These are phyloP conservation scores for Selene dorsalis DNA, from an alignment of 2,797 vertebrate genomes.

Conservation along the genomic window DNA sequence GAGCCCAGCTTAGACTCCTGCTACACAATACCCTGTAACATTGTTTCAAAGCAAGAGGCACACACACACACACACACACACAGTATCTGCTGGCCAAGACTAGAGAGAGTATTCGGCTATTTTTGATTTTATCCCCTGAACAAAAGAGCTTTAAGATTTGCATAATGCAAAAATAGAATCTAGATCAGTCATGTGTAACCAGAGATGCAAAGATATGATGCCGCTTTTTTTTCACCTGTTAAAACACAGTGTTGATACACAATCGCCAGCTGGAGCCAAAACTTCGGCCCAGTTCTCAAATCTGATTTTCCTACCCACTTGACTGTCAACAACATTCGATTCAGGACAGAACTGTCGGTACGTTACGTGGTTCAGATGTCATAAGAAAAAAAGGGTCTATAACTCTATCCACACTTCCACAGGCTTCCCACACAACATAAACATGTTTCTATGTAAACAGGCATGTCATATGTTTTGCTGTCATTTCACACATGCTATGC, in stretches of 20 bases:
- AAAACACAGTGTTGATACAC: conserved; percentile 65
- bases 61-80: conserved; percentile 34
- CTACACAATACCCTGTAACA: conserved; percentile 28
- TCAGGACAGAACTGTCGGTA: conserved; percentile 35
- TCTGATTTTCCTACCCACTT: conserved; percentile 63
- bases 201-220: conserved; percentile 73
- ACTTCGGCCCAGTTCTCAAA: conserved; percentile 58
- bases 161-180: conserved; percentile 80
- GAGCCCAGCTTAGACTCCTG: conserved; percentile 53
- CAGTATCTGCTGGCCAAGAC: conserved; percentile 60
- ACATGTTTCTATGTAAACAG: conserved; percentile 70
- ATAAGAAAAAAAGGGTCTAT: conserved; percentile 12
- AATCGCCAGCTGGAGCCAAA: conserved; percentile 62
- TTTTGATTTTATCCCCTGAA: conserved; percentile 72
- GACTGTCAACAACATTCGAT: conserved; percentile 57
- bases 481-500: conserved; percentile 41
- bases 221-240: conserved; percentile 77
- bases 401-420: conserved; percentile 38
- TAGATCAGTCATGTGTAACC: conserved; percentile 69
- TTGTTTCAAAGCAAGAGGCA: conserved; percentile 44
- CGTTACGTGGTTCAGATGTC: conserved; percentile 32
- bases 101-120: conserved; percentile 80
- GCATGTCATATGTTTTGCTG: conserved; percentile 40
- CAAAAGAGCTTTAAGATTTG: conserved; percentile 74
- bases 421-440: conserved; percentile 51